A percentile compares a stretch with the other conserved stretches of the same genome.
phyloP scores from a whole-genome alignment of 2,888 invertebrate species.

The Melikaiella ostensackeni region DNA sequence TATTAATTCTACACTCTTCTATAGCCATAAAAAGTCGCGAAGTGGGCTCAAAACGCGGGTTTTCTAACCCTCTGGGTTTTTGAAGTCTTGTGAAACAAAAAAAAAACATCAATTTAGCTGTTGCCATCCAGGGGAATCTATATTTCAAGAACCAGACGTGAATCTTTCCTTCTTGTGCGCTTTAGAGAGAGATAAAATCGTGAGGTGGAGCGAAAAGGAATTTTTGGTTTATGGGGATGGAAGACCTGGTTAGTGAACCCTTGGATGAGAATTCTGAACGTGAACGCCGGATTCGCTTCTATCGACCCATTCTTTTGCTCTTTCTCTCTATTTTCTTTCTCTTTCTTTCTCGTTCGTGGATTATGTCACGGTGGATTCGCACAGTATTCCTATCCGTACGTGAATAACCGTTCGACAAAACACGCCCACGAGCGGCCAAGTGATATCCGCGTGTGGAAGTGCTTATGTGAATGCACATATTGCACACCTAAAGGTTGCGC shows the following conservation, averaged over 20 bases:
- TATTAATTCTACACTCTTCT: neutral
- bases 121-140: neutral
- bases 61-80: neutral
- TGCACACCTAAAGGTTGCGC: conserved; percentile 51
- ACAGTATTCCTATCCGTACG: neutral
- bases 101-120: fast-evolving
- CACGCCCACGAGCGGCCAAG: conserved; percentile 44
- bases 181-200: neutral
- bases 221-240: neutral
- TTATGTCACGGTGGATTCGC: conserved; percentile 16
- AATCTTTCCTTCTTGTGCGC: neutral
- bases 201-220: neutral
- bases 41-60: neutral
- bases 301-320: neutral
- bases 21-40: neutral
- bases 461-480: conserved; percentile 44
- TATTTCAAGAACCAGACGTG: neutral
- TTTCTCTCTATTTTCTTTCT: neutral
- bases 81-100: neutral
- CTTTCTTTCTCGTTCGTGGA: neutral
- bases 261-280: neutral
- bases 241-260: neutral
- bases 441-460: conserved; percentile 44
- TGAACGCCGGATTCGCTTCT: neutral
- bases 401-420: conserved; percentile 36